Evolutionary conservation across 2,113 vertebrate species (phyloP), one percentile per base, ranked within the genome.

Genomic region (Pluvianellus socialis): DNA sequence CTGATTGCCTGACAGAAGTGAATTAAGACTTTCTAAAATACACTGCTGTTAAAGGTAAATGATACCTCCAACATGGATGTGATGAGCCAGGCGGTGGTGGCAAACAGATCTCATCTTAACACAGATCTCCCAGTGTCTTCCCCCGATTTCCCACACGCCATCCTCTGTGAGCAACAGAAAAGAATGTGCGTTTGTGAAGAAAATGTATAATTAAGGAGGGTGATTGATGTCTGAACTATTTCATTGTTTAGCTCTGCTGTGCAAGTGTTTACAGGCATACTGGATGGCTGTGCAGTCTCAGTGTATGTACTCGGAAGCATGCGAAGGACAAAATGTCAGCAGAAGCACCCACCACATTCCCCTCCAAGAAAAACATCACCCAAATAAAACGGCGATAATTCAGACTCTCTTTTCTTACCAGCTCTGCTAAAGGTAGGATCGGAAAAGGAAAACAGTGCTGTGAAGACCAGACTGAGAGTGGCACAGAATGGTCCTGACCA

Each of bases 141-240:
- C 70, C 38, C 0, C 0, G 74, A 73, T 96, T 97, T 97, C 77
- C 91, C 91, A 92, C 82, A n/a, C 80, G 61, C 94, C 80, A 81
- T 93, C 93, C 71, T 88, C 59, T 42, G 68, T 33, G 80, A 94
- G 79, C 87, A 96, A 71, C 88, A 95, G 86, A 90, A 86, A 86
- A 94, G 86, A 92, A 94, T n/a, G 89, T 68, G 86, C 66, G n/a
- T 94, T 94, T 95, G 83, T 95, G 74, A 95, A 97, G 74, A 88
- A 97, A 97, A 95, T 93, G 96, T 94, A 86, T 97, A 97, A 97
- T 97, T 97, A 96, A 92, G 83, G 91, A 70, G 76, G 32, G 45
- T 97, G 96, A 97, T 97, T 96, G 95, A 96, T 97, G 96, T 88
- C 91, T 96, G 97, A 96, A 97, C 94, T 96, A 77, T 91, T 96